These are phyloP conservation scores for Tetragonula carbonaria DNA, from an alignment of 2,888 invertebrate species.

Conservation along the genomic window DNA sequence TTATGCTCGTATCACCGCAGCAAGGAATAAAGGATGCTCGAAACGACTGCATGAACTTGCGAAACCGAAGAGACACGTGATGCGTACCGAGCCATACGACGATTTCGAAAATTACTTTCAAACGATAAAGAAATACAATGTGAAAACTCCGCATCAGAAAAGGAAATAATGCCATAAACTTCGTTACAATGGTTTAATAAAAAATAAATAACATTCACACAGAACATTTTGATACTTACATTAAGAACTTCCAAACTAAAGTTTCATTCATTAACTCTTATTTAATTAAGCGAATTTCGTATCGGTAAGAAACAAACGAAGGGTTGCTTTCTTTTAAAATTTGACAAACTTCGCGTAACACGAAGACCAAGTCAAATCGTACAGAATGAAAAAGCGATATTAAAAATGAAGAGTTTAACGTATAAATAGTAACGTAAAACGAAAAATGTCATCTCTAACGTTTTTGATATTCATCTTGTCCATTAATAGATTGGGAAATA, in stretches of 20 bases:
- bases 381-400: background rate
- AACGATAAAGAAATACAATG: conserved; percentile 29
- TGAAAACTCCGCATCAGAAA: background rate
- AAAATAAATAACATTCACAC: conserved; percentile 14
- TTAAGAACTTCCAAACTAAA: too few species aligned
- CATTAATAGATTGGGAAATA: background rate
- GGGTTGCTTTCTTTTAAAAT: background rate
- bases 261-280: too few species aligned
- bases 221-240: background rate
- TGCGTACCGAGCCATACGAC: background rate
- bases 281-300: background rate
- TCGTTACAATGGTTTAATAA: background rate
- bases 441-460: background rate
- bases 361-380: background rate
- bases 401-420: background rate
- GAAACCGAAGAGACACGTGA: conserved; percentile 57
- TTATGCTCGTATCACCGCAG: conserved; percentile 69
- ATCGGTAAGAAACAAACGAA: conserved; percentile 24
- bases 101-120: conserved; percentile 50
- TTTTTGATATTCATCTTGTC: background rate
- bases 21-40: conserved; percentile 67
- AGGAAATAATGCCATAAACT: background rate
- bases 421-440: background rate
- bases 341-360: background rate
- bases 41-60: conserved; percentile 67